Conservation (phyloP, 1,140 invertebrate species). For the Meloidogyne floridensis region DNA sequence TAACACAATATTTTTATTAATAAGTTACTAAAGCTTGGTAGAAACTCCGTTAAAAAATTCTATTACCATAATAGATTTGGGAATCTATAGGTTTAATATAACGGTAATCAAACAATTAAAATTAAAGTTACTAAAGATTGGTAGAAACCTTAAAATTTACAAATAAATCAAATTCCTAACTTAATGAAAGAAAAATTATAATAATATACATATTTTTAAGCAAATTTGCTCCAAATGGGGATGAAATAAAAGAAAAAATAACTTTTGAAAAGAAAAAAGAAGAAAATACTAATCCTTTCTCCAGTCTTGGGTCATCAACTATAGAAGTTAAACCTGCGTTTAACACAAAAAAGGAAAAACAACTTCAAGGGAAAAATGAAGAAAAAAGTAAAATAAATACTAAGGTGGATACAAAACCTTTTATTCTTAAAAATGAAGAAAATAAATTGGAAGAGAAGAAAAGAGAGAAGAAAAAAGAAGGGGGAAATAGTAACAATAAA, state of each 20-base stretch:
- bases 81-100: no score
- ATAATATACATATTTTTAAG: not conserved
- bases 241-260: not conserved
- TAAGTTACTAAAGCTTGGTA: no score
- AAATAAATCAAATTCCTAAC: no score
- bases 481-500: no score
- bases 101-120: no score
- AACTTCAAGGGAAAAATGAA: not conserved
- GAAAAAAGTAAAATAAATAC: not conserved
- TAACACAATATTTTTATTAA: no score
- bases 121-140: no score
- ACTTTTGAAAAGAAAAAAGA: not conserved
- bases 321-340: not conserved
- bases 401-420: not conserved
- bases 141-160: no score
- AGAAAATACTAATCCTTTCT: not conserved
- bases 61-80: no score
- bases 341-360: not conserved
- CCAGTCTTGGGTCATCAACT: not conserved
- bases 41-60: no score
- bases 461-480: not conserved
- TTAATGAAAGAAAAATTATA: not conserved
- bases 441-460: not conserved
- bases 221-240: not conserved
- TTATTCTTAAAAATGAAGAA: not conserved